These are phyloP conservation scores for Stenchaetothrips biformis DNA, from an alignment of 2,888 invertebrate genomes.

Conservation along the genomic window DNA sequence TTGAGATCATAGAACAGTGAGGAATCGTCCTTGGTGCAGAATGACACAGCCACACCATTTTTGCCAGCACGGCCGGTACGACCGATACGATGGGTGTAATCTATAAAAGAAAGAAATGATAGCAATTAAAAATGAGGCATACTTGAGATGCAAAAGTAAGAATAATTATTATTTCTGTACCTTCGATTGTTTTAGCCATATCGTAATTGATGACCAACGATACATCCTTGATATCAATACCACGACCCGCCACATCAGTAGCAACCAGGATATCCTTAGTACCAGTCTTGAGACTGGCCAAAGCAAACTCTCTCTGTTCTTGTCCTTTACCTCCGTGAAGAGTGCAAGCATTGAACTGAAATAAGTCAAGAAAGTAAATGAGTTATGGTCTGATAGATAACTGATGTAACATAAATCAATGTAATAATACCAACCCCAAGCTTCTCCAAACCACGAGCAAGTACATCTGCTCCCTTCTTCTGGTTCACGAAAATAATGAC, in stretches of 20 bases:
- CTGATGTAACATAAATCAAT: constrained; percentile 27
- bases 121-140: background rate
- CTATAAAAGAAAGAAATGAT: constrained; percentile 47
- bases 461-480: constrained; percentile 97
- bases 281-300: constrained; percentile 93
- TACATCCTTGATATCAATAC: constrained; percentile 99
- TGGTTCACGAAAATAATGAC: constrained; percentile 99
- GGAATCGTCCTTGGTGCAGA: constrained; percentile 96
- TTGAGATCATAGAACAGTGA: constrained; percentile 95
- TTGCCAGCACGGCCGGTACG: constrained; percentile 99
- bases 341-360: constrained; percentile 86
- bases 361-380: constrained; percentile 31
- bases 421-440: constrained; percentile 60
- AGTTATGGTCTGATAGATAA: constrained; percentile 15
- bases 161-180: constrained; percentile 44
- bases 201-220: constrained; percentile 99
- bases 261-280: constrained; percentile 97
- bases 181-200: constrained; percentile 98
- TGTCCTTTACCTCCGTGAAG: constrained; percentile 99
- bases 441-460: constrained; percentile 95
- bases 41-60: constrained; percentile 91
- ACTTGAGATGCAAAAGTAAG: background rate
- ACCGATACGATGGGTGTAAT: constrained; percentile 97
- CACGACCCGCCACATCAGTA: constrained; percentile 98
- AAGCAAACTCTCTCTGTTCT: constrained; percentile 96